These are phyloP conservation scores for Pseudolaguvia tuberculata DNA, from an alignment of 2,113 vertebrate species.

Conservation along the genomic window DNA sequence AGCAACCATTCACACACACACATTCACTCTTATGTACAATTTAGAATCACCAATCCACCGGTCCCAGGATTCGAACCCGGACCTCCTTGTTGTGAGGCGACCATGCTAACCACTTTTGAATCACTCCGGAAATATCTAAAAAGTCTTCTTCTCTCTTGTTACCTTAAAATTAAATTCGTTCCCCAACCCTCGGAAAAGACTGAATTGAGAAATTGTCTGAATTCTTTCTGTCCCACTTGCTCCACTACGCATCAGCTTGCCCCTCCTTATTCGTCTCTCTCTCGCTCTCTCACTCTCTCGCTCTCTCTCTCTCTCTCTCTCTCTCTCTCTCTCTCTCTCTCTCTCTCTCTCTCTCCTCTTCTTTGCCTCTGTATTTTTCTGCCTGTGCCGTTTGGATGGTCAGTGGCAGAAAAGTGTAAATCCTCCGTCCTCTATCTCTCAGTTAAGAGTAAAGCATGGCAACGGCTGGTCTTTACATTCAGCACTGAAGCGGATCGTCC, in stretches of 20 bases:
- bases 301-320: too few species aligned
- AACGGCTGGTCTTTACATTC: neutral
- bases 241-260: conserved; percentile 14
- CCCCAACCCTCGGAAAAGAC: too few species aligned
- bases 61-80: too few species aligned
- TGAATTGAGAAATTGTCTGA: conserved; percentile 21
- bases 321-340: conserved; percentile 24
- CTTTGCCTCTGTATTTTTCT: conserved; percentile 14
- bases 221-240: conserved; percentile 35
- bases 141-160: neutral
- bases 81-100: too few species aligned
- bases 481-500: conserved; percentile 18
- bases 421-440: neutral
- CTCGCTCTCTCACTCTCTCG: neutral
- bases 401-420: conserved; percentile 14
- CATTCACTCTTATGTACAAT: too few species aligned
- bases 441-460: conserved; percentile 13
- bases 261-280: conserved; percentile 39
- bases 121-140: too few species aligned
- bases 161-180: too few species aligned
- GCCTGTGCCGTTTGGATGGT: conserved; percentile 39
- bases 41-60: too few species aligned
- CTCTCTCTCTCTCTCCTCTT: conserved; percentile 19
- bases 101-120: too few species aligned
- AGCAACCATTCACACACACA: too few species aligned